phyloP scores from a whole-genome alignment of 2,888 invertebrate genomes.

The Furcula furcula region DNA sequence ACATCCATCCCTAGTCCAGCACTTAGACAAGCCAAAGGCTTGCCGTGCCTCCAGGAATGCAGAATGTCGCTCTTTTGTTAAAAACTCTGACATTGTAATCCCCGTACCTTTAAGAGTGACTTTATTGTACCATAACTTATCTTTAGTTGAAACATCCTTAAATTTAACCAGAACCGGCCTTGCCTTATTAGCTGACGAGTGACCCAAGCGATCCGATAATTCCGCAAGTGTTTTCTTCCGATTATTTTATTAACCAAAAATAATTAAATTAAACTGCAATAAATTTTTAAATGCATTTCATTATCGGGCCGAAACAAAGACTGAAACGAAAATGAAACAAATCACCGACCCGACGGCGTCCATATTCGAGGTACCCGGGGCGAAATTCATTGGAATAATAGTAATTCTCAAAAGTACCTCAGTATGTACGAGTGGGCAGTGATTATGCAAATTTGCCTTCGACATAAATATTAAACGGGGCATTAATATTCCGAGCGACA shows the following conservation, averaged over 20 bases:
- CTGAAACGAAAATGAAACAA: slow-evolving; percentile 27
- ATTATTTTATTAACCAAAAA: slow-evolving; percentile 12
- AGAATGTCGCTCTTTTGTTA: too few relatives aligned
- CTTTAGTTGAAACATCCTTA: too few relatives aligned
- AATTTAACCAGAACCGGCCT: too few relatives aligned
- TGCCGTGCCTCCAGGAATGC: too few relatives aligned
- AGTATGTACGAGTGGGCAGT: slow-evolving; percentile 62
- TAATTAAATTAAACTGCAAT: slow-evolving; percentile 11
- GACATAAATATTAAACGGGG: slow-evolving; percentile 79
- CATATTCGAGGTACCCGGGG: slow-evolving; percentile 45
- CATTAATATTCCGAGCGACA: slow-evolving; percentile 79
- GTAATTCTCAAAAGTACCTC: slow-evolving; percentile 54
- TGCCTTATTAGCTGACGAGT: too few relatives aligned
- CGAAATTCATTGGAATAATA: slow-evolving; percentile 72
- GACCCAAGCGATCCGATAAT: too few relatives aligned
- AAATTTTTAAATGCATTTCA: slow-evolving; percentile 17
- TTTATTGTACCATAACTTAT: too few relatives aligned
- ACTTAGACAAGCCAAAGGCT: too few relatives aligned
- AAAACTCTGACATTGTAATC: too few relatives aligned
- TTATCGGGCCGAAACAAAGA: slow-evolving; percentile 31
- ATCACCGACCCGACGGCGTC: slow-evolving; percentile 18
- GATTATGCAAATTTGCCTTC: slow-evolving; percentile 79
- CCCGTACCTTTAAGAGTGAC: too few relatives aligned
- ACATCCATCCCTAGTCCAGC: too few relatives aligned
- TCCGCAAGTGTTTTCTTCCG: slow-evolving; percentile 3